These are phyloP conservation scores for Mola mola DNA, from an alignment of 2,113 vertebrate species.

Conservation along the genomic window DNA sequence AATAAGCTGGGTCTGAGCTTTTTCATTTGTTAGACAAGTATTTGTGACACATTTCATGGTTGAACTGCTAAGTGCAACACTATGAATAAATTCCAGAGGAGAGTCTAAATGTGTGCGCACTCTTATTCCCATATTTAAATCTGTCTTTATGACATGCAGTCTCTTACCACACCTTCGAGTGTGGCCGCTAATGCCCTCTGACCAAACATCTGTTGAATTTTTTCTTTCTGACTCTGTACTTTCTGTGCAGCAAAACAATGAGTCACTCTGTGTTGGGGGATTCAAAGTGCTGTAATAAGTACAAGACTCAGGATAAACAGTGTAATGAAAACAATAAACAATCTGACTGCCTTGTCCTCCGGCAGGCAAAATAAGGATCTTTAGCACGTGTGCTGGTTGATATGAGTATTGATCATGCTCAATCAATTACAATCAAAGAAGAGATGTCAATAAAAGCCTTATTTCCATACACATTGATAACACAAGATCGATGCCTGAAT, in stretches of 20 bases:
- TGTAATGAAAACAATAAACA: constrained; percentile 2
- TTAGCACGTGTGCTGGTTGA: background rate
- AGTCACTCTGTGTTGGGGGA: background rate
- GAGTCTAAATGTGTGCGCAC: too few relatives aligned
- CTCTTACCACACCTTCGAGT: too few relatives aligned
- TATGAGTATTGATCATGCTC: constrained; percentile 33
- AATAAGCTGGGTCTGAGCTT: background rate
- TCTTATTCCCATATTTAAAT: too few relatives aligned
- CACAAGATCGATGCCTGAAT: constrained; percentile 18
- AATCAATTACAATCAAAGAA: constrained; percentile 25
- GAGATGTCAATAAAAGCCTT: constrained; percentile 15
- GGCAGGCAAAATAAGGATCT: constrained; percentile 5
- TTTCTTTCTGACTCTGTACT: background rate
- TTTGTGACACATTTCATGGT: too few relatives aligned
- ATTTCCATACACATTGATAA: constrained; percentile 30
- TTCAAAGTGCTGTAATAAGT: background rate
- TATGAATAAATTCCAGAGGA: too few relatives aligned
- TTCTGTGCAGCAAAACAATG: background rate
- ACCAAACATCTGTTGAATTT: background rate
- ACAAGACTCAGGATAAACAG: constrained; percentile 1
- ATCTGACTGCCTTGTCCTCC: background rate
- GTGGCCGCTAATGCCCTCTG: background rate
- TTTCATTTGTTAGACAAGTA: too few relatives aligned
- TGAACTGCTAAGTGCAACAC: too few relatives aligned
- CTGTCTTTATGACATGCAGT: too few relatives aligned